Conservation (phyloP, 2,797 vertebrate genomes). For the Thaleichthys pacificus region DNA sequence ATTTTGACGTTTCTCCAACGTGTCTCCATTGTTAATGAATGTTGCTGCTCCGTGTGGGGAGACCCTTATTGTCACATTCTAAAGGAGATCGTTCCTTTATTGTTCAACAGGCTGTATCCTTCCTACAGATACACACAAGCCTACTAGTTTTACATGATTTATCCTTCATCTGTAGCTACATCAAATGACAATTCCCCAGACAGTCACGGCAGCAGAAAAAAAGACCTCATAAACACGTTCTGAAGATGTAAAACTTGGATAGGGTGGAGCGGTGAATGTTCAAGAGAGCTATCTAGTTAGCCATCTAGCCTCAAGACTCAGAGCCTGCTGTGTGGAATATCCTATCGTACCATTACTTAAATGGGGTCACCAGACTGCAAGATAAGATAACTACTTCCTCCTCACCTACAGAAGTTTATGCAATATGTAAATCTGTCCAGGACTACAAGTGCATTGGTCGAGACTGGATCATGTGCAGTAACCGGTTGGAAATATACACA, state of each 20-base stretch:
- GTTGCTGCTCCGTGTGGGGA: slow-evolving; percentile 48
- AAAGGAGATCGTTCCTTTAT: slow-evolving; percentile 45
- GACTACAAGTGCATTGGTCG: no score
- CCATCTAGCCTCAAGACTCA: slow-evolving; percentile 49
- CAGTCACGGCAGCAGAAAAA: not conserved
- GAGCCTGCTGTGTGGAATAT: slow-evolving; percentile 42
- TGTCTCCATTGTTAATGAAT: slow-evolving; percentile 64
- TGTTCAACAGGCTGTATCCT: slow-evolving; percentile 44
- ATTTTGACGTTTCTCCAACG: slow-evolving; percentile 65
- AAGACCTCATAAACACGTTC: slow-evolving; percentile 3
- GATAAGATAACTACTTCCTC: slow-evolving; percentile 56
- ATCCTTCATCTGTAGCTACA: slow-evolving; percentile 11
- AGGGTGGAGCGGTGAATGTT: no score
- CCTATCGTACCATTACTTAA: slow-evolving; percentile 46
- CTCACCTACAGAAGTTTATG: slow-evolving; percentile 3
- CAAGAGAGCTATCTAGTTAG: not conserved
- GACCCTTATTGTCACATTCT: slow-evolving; percentile 51
- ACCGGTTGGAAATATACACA: no score
- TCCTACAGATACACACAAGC: slow-evolving; percentile 12
- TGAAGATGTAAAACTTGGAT: no score
- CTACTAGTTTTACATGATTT: slow-evolving; percentile 28
- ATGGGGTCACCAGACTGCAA: slow-evolving; percentile 47
- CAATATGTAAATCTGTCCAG: not conserved
- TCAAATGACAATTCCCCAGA: slow-evolving; percentile 28
- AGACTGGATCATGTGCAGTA: no score